Percentiles rank a stretch among this genome's conserved stretches.
Conservation (phyloP, 2,113 vertebrate species). For the Eonycteris spelaea region DNA sequence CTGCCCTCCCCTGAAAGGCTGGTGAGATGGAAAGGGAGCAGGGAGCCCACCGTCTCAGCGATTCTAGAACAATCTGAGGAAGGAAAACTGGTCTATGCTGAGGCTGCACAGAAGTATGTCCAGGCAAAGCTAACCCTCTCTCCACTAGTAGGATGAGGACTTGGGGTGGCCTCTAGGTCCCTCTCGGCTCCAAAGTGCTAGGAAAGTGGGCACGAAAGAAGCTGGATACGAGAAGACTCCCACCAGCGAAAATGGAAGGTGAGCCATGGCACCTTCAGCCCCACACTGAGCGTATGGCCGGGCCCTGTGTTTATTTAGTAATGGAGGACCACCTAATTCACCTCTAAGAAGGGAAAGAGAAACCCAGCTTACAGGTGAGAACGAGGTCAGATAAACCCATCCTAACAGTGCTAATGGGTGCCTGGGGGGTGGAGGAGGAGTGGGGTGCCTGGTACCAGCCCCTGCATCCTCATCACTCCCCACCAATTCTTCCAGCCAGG, state of each 20-base stretch:
- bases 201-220: neutral
- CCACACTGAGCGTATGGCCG: neutral
- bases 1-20: neutral
- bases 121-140: neutral
- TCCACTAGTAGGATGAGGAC: neutral
- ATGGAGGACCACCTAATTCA: neutral
- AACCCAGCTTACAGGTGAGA: neutral
- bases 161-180: neutral
- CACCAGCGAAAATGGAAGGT: neutral
- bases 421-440: neutral
- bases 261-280: neutral
- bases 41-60: neutral
- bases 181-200: neutral
- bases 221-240: neutral
- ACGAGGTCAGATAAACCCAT: neutral
- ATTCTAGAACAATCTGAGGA: neutral
- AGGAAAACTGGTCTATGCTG: neutral
- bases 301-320: neutral
- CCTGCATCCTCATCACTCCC: neutral
- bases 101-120: neutral
- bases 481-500: neutral
- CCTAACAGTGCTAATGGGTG: no score
- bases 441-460: neutral
- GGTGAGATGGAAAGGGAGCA: neutral
- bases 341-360: neutral